These are phyloP conservation scores for Syrrhaptes paradoxus DNA, from an alignment of 2,113 vertebrate species.

Conservation along the genomic window DNA sequence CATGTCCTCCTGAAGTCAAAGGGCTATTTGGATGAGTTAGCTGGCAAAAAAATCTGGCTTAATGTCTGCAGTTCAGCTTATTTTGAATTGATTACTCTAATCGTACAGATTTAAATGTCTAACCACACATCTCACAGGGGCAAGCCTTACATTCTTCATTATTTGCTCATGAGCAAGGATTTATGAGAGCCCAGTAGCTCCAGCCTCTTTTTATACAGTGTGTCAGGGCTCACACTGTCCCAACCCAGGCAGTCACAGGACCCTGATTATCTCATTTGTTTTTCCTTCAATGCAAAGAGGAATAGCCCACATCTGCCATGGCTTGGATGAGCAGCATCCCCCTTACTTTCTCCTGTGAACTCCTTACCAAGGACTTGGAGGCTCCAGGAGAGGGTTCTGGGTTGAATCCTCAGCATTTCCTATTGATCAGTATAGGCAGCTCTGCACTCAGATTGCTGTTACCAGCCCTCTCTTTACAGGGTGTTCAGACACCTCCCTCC, in stretches of 20 bases:
- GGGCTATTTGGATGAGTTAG: background rate
- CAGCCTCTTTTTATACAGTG: background rate
- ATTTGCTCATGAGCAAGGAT: background rate
- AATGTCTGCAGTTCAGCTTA: background rate
- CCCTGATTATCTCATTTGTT: background rate
- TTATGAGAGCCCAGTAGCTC: background rate
- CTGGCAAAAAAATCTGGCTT: background rate
- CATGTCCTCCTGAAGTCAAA: background rate
- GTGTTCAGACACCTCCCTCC: accelerated
- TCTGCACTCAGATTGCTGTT: background rate
- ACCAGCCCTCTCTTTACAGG: background rate
- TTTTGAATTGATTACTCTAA: background rate
- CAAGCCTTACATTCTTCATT: background rate
- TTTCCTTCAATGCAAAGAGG: background rate
- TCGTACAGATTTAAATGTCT: background rate
- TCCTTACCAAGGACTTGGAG: background rate
- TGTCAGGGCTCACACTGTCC: background rate
- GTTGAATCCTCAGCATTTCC: background rate
- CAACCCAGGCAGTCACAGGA: background rate
- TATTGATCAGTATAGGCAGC: accelerated
- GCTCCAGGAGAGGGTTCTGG: background rate
- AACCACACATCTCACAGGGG: background rate
- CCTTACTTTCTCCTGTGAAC: background rate
- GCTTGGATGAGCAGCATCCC: background rate
- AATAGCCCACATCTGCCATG: background rate